Evolutionary conservation across 1,140 invertebrate genomes (phyloP).

Genomic region (Pogonognathellus flavescens): DNA sequence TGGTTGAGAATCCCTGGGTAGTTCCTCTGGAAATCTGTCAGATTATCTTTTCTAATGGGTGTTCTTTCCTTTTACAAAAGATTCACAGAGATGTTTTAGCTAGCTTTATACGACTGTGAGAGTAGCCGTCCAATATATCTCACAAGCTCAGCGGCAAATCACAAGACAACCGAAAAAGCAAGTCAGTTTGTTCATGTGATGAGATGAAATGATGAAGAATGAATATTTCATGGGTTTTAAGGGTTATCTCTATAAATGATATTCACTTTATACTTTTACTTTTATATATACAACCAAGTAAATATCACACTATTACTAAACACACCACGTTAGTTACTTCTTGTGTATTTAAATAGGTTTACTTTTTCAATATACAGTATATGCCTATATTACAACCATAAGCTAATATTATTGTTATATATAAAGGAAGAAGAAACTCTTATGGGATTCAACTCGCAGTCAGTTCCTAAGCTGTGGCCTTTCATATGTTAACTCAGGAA

Average conservation of each 20-base stretch:
- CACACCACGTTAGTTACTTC: not conserved
- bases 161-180: not conserved
- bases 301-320: too few species aligned
- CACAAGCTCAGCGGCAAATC: not conserved
- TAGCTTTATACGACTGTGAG: too few species aligned
- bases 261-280: constrained; percentile 2
- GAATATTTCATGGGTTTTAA: constrained; percentile 32
- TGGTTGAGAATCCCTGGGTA: constrained; percentile 41
- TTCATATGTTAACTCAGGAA: not conserved
- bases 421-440: not conserved
- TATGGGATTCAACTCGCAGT: not conserved
- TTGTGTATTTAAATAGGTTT: not conserved
- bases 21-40: constrained; percentile 51
- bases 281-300: too few species aligned
- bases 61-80: constrained; percentile 28
- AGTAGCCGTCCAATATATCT: not conserved
- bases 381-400: too few species aligned
- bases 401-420: too few species aligned
- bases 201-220: constrained; percentile 45
- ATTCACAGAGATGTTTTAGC: constrained; percentile 5
- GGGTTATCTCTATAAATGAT: not conserved
- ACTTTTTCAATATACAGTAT: not conserved
- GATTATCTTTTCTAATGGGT: constrained; percentile 52
- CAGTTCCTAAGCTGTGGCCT: not conserved
- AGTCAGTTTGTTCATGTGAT: not conserved